A percentile compares a stretch with the other conserved stretches of the same genome.
Conservation (phyloP, 2,797 vertebrate genomes). For the Onychomys torridus region DNA sequence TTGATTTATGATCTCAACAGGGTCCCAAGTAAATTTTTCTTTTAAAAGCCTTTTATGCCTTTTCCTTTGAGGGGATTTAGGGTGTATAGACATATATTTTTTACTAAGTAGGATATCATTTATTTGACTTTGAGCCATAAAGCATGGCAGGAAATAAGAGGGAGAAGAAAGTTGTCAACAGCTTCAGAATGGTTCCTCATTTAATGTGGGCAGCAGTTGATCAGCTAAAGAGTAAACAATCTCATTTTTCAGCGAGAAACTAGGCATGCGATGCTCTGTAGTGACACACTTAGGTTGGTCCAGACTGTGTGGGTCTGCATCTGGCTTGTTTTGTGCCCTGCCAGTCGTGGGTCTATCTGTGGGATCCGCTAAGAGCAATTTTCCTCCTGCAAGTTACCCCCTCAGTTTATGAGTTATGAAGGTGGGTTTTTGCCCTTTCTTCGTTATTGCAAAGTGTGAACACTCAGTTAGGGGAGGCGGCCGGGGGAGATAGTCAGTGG, state of each 20-base stretch:
- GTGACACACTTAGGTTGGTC: no score
- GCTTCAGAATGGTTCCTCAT: background rate
- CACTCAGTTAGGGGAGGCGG: fast-evolving
- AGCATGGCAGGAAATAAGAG: fast-evolving
- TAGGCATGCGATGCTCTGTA: background rate
- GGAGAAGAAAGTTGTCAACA: fast-evolving
- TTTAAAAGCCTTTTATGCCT: background rate
- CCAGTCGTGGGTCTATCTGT: background rate
- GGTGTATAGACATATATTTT: background rate
- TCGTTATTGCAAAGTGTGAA: background rate
- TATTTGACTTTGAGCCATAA: background rate
- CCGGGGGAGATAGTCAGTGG: no score
- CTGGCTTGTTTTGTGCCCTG: no score
- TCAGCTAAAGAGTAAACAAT: fast-evolving
- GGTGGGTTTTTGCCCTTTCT: fast-evolving
- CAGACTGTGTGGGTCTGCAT: background rate
- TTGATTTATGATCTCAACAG: background rate
- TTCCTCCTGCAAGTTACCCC: fast-evolving
- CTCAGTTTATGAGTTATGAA: background rate
- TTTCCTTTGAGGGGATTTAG: background rate
- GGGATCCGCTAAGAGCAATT: fast-evolving
- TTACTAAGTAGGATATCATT: background rate
- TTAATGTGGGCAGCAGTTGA: no score
- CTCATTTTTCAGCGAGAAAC: background rate
- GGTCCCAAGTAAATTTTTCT: background rate